Evolutionary conservation across 2,797 vertebrate genomes (phyloP).

Genomic region (Sebastes minor): DNA sequence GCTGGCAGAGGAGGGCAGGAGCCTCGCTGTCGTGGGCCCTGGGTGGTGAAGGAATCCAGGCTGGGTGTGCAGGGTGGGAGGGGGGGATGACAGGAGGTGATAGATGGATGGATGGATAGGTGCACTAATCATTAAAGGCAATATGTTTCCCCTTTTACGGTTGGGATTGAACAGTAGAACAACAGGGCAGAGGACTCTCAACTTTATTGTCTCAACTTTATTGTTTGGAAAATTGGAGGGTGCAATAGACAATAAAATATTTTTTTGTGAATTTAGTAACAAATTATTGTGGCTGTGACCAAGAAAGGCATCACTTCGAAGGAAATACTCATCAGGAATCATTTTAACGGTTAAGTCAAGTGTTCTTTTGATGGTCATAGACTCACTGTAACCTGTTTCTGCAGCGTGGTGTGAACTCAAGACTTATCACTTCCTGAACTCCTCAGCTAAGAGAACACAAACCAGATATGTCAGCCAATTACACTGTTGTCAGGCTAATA

Average conservation of each 20-base stretch:
- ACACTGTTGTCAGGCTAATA: too few relatives aligned
- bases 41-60: slow-evolving; percentile 51
- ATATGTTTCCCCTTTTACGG: not conserved
- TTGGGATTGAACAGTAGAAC: not conserved
- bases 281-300: not conserved
- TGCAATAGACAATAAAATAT: not conserved
- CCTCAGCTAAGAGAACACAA: slow-evolving; percentile 22
- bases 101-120: not conserved
- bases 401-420: not conserved
- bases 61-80: slow-evolving; percentile 14
- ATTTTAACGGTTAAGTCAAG: not conserved
- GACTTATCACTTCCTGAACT: not conserved
- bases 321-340: not conserved
- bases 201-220: not conserved
- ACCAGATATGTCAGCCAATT: slow-evolving; percentile 31
- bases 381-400: not conserved
- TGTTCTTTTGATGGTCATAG: not conserved
- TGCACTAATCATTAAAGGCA: not conserved
- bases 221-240: not conserved
- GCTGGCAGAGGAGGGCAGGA: slow-evolving; percentile 69
- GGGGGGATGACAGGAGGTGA: not conserved
- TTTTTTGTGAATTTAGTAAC: not conserved
- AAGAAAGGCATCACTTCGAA: not conserved
- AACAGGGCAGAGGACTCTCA: too few relatives aligned
- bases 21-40: slow-evolving; percentile 45